Percentiles rank a stretch among this genome's conserved stretches.
phyloP scores from a whole-genome alignment of 1,140 invertebrate species.

The Saccostrea glomerata region DNA sequence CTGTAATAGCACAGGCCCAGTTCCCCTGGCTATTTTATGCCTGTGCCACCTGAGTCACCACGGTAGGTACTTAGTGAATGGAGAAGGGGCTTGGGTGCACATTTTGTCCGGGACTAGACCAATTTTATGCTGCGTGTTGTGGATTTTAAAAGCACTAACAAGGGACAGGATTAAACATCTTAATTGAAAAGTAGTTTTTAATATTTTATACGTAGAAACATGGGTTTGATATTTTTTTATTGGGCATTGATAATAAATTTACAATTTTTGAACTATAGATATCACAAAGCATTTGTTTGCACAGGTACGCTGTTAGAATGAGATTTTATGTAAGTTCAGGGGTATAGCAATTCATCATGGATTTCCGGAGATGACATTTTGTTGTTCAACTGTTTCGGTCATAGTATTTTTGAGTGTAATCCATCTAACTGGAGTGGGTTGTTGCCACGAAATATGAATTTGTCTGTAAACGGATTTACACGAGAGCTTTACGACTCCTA shows the following conservation, averaged over 20 bases:
- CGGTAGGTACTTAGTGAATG: neutral
- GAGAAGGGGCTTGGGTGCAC: neutral
- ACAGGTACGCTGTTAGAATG: neutral
- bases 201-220: no score
- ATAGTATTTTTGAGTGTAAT: constrained; percentile 21
- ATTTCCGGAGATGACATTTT: neutral
- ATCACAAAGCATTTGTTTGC: neutral
- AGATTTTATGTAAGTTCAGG: neutral
- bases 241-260: no score
- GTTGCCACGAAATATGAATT: constrained; percentile 31
- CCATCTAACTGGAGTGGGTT: constrained; percentile 1
- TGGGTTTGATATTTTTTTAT: no score
- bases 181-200: no score
- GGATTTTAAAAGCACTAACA: neutral
- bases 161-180: no score
- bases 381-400: constrained; percentile 6
- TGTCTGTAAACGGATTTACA: constrained; percentile 1
- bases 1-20: neutral
- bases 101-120: neutral
- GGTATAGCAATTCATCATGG: constrained; percentile 4
- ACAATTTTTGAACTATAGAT: no score
- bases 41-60: neutral
- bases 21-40: neutral
- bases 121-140: neutral
- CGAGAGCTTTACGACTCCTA: neutral